phyloP scores from a whole-genome alignment of 2,888 invertebrate species.

The Heliconius erato region DNA sequence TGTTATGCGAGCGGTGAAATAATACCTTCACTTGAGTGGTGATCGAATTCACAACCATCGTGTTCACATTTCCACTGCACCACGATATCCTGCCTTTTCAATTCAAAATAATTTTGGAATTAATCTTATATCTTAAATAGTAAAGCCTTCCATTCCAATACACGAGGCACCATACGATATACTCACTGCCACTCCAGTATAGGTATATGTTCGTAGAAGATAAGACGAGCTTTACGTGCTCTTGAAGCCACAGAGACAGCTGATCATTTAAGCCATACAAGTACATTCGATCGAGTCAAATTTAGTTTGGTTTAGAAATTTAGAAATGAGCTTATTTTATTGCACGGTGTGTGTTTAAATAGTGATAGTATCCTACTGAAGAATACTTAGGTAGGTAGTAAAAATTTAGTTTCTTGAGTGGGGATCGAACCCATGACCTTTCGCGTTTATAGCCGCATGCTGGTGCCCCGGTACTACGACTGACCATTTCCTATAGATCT shows the following conservation, averaged over 20 bases:
- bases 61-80: too few species aligned
- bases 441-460: too few species aligned
- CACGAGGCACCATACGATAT: not conserved
- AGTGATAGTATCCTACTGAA: not conserved
- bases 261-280: conserved; percentile 15
- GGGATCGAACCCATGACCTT: too few species aligned
- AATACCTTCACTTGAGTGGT: too few species aligned
- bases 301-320: not conserved
- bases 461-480: too few species aligned
- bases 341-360: not conserved
- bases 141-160: not conserved
- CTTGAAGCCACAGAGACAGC: conserved; percentile 14
- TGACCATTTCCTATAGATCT: too few species aligned
- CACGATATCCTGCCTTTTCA: too few species aligned
- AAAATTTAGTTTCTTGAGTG: too few species aligned
- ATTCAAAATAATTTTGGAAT: too few species aligned
- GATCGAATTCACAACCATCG: too few species aligned
- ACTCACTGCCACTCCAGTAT: not conserved
- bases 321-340: not conserved
- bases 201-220: not conserved
- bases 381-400: too few species aligned
- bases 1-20: too few species aligned
- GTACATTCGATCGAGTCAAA: not conserved
- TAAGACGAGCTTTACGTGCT: conserved; percentile 23
- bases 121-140: not conserved